phyloP scores from a whole-genome alignment of 2,797 vertebrate genomes.

The Sebastes ruberrimus region DNA sequence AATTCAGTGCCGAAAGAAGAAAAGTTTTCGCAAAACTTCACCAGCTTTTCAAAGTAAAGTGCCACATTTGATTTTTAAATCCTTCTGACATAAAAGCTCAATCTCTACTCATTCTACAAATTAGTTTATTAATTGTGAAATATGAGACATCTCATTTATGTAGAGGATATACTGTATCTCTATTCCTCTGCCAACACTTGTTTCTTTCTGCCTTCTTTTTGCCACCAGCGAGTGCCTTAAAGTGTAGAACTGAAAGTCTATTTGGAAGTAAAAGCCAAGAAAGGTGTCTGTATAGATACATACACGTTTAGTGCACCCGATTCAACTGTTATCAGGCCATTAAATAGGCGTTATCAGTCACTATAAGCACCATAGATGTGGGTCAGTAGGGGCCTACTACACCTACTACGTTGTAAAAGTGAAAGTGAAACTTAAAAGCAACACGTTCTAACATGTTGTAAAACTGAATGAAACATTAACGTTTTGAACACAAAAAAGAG shows the following conservation, averaged over 20 bases:
- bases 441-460: too few species aligned
- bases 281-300: neutral
- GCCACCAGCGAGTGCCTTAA: slow-evolving; percentile 78
- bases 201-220: slow-evolving; percentile 57
- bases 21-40: neutral
- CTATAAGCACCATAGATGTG: too few species aligned
- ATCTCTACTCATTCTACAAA: neutral
- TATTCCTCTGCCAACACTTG: neutral
- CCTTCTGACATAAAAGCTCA: neutral
- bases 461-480: too few species aligned
- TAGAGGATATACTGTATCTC: neutral
- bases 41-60: slow-evolving; percentile 1
- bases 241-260: slow-evolving; percentile 34
- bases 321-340: too few species aligned
- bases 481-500: too few species aligned
- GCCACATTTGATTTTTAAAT: neutral
- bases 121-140: neutral
- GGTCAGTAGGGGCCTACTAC: too few species aligned
- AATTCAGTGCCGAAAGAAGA: neutral
- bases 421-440: too few species aligned
- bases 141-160: neutral
- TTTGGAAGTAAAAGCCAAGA: slow-evolving; percentile 18
- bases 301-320: neutral
- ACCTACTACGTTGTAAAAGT: too few species aligned
- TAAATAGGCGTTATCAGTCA: too few species aligned